A percentile compares a stretch with the other conserved stretches of the same genome.
Conservation (phyloP, 2,113 vertebrate genomes). For the Gracilinanus agilis region DNA sequence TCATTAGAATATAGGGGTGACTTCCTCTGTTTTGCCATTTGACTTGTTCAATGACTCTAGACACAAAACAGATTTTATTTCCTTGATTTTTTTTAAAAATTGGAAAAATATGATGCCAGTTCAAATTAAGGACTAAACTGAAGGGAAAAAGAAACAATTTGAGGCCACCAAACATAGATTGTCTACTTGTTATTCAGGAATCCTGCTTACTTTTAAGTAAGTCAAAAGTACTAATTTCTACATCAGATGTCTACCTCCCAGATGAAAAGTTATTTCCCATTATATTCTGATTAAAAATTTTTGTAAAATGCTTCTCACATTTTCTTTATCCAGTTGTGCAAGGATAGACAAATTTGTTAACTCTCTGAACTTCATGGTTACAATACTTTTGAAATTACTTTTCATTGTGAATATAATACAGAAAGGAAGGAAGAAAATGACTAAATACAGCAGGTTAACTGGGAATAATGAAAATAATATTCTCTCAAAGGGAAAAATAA, state of each 20-base stretch:
- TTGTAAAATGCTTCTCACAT: slow-evolving; percentile 12
- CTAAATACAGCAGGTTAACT: slow-evolving; percentile 27
- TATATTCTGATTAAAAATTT: background rate
- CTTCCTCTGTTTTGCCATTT: background rate
- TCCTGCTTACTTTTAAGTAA: background rate
- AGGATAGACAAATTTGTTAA: background rate
- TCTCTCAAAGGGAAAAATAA: background rate
- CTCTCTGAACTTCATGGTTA: background rate
- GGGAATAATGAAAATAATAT: background rate
- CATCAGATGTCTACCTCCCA: background rate
- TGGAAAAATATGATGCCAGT: slow-evolving; percentile 7
- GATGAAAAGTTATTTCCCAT: background rate
- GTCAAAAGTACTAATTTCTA: background rate
- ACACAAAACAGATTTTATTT: background rate
- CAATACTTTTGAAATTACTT: background rate
- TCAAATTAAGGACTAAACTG: background rate
- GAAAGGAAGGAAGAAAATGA: background rate
- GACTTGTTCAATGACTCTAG: slow-evolving; percentile 26
- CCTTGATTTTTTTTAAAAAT: slow-evolving; percentile 31
- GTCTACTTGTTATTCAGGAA: background rate
- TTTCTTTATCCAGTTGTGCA: slow-evolving; percentile 36
- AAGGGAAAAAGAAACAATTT: slow-evolving; percentile 1
- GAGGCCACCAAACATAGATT: slow-evolving; percentile 13
- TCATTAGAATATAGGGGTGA: background rate
- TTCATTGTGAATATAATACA: background rate